phyloP scores from a whole-genome alignment of 2,888 invertebrate genomes.

The Amorpha juglandis region DNA sequence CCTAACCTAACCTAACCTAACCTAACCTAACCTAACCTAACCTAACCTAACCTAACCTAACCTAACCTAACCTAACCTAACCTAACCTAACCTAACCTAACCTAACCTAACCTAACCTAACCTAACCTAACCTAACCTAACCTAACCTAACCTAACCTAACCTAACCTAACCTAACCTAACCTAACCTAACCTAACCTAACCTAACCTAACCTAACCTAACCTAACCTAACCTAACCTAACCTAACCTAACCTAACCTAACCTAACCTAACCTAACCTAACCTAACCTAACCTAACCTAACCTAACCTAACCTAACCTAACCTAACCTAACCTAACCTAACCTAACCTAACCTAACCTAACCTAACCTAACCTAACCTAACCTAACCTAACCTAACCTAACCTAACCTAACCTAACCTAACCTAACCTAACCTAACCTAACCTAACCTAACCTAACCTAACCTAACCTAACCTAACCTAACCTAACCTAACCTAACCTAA shows the following conservation, averaged over 20 bases:
- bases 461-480: slow-evolving; percentile 29
- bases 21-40: slow-evolving; percentile 39
- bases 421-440: slow-evolving; percentile 35
- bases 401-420: slow-evolving; percentile 34
- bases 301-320: slow-evolving; percentile 27
- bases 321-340: slow-evolving; percentile 34
- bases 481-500: slow-evolving; percentile 23
- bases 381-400: slow-evolving; percentile 33
- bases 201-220: slow-evolving; percentile 24
- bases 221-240: slow-evolving; percentile 25
- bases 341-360: slow-evolving; percentile 34
- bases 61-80: slow-evolving; percentile 36
- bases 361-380: slow-evolving; percentile 37
- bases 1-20: slow-evolving; percentile 49
- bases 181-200: slow-evolving; percentile 26
- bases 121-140: too few relatives aligned
- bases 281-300: slow-evolving; percentile 26
- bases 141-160: slow-evolving; percentile 24
- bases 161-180: slow-evolving; percentile 19
- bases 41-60: slow-evolving; percentile 35
- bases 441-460: slow-evolving; percentile 32
- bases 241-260: slow-evolving; percentile 26
- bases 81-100: slow-evolving; percentile 34
- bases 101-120: slow-evolving; percentile 31
- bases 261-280: slow-evolving; percentile 27